Percentiles rank a stretch among this genome's conserved stretches.
phyloP scores from a whole-genome alignment of 2,888 invertebrate species.

The Oligia latruncula region DNA sequence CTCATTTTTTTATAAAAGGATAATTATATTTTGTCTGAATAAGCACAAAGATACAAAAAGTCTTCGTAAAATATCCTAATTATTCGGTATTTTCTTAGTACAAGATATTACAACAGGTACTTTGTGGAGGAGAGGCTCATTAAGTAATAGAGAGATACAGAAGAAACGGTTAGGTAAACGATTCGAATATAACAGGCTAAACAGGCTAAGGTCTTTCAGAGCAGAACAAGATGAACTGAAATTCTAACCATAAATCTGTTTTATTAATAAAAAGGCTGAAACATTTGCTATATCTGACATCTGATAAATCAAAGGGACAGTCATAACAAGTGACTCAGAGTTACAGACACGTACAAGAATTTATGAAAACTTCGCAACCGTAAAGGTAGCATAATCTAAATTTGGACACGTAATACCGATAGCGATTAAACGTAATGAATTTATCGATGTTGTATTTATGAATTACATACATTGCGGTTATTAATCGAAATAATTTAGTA shows the following conservation, averaged over 20 bases:
- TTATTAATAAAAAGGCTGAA: slow-evolving; percentile 14
- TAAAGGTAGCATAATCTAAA: slow-evolving; percentile 10
- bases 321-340: slow-evolving; percentile 8
- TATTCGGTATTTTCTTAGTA: background rate
- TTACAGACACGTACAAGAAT: background rate
- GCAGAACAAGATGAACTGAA: background rate
- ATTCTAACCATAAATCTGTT: background rate
- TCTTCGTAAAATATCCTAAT: background rate
- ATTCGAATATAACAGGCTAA: background rate
- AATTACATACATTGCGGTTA: slow-evolving; percentile 7
- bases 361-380: slow-evolving; percentile 22
- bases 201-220: background rate
- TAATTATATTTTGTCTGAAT: background rate
- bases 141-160: background rate
- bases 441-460: slow-evolving; percentile 15
- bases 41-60: background rate
- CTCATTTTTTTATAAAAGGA: background rate
- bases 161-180: background rate
- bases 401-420: slow-evolving; percentile 8
- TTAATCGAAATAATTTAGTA: slow-evolving; percentile 4
- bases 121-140: background rate
- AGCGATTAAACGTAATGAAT: slow-evolving; percentile 2
- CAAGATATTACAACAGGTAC: background rate
- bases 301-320: slow-evolving; percentile 12
- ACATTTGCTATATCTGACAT: background rate